Evolutionary conservation across 2,888 invertebrate genomes (phyloP), one percentile per base, ranked within the genome.

Genomic region (Cephus pulcher): DNA sequence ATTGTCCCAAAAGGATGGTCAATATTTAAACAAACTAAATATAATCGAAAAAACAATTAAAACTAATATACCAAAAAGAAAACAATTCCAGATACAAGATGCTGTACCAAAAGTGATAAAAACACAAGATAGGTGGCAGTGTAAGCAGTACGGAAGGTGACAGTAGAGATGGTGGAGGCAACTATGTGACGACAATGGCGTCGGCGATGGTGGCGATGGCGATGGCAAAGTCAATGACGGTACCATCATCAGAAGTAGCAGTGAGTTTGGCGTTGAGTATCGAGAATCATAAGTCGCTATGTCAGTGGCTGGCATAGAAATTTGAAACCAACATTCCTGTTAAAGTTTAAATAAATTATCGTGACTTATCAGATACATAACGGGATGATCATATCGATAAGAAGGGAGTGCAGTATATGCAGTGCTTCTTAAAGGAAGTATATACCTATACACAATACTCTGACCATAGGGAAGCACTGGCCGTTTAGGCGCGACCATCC

Each of bases 121-220:
- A 23, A 56, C 56, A 23, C 23, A 23, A 56, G 15, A 23, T 56
- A 56, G 56, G 56, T 56, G 56, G 56, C 56, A 56, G 56, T 23
- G 23, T 56, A 56, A 56, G 56, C 23, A 56, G 9, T 23, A 9
- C 23, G 2, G 23, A 56, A 56, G 56, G 23, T 56, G 56, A 23
- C 56, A 56, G 56, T 9, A 23, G 23, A 9, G 56, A 23, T 56
- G 56, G 56, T 56, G 56, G 56, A 56, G 56, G 56, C 9, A 56
- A 56, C 56, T 74, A 12, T 73, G 77, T 35, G 73, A 77, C 69
- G 73, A 77, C 74, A 74, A 75, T 37, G 78, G 78, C 23, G 78
- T 74, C 69, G 78, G 71, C 75, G 78, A 75, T 71, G 78, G 78
- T 56, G 74, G 78, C 75, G 78, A 75, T 71, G 75, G 75, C 75